These are phyloP conservation scores for Orthosia gracilis DNA, from an alignment of 2,888 invertebrate genomes.

Conservation along the genomic window DNA sequence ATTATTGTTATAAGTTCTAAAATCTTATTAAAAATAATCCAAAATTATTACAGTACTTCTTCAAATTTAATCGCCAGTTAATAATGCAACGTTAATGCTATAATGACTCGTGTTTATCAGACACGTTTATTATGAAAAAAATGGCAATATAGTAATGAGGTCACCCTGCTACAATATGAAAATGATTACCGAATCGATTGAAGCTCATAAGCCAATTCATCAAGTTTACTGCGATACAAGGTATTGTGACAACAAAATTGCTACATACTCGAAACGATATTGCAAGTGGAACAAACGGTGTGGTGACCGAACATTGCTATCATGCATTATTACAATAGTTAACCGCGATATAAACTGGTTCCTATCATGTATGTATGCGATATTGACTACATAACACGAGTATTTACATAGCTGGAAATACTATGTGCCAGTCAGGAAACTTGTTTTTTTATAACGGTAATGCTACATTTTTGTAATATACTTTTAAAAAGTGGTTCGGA, in stretches of 20 bases:
- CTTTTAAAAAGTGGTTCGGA: slow-evolving; percentile 1
- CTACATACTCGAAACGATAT: slow-evolving; percentile 30
- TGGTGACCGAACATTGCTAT: slow-evolving; percentile 40
- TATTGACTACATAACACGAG: slow-evolving; percentile 34
- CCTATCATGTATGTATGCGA: slow-evolving; percentile 24
- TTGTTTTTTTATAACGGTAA: slow-evolving; percentile 21
- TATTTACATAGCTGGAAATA: slow-evolving; percentile 41
- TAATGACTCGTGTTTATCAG: neutral
- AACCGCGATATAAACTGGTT: slow-evolving; percentile 39
- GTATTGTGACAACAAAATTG: slow-evolving; percentile 40
- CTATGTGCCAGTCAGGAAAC: slow-evolving; percentile 11
- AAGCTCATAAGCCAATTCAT: neutral
- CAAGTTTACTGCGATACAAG: slow-evolving; percentile 19
- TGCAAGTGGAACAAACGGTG: slow-evolving; percentile 41
- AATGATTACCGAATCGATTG: slow-evolving; percentile 18
- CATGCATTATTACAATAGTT: slow-evolving; percentile 41
- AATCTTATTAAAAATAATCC: neutral
- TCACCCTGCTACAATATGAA: neutral
- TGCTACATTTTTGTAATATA: slow-evolving; percentile 10
- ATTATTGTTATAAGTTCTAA: neutral
- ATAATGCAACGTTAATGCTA: neutral
- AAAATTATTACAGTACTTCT: neutral
- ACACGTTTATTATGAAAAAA: neutral
- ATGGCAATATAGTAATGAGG: neutral
- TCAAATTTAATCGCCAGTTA: neutral